These are phyloP conservation scores for Thomomys bottae DNA, from an alignment of 2,113 vertebrate genomes.

Conservation along the genomic window DNA sequence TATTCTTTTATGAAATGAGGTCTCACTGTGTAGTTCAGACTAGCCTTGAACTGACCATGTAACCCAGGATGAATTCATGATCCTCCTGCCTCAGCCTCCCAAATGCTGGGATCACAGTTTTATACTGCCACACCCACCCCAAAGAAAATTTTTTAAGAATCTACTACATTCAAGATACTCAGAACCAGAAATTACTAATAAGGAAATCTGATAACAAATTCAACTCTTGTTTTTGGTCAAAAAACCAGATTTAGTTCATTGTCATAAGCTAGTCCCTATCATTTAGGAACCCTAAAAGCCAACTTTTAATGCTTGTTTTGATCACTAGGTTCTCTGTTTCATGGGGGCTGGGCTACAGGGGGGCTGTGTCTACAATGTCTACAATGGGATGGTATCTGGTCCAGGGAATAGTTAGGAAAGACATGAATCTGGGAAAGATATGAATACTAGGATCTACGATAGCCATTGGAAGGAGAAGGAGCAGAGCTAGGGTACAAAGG, in stretches of 20 bases:
- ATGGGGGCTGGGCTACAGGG: not conserved
- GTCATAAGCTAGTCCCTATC: not conserved
- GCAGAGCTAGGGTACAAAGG: not conserved
- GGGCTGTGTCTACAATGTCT: not conserved
- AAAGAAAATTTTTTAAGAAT: too few species aligned
- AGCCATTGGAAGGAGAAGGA: not conserved
- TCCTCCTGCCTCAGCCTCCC: too few species aligned
- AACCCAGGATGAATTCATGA: too few species aligned
- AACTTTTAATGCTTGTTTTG: not conserved
- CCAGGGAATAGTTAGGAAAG: not conserved
- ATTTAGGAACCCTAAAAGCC: not conserved
- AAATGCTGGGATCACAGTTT: too few species aligned
- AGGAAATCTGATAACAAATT: not conserved
- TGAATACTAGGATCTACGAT: not conserved
- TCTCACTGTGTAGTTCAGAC: too few species aligned
- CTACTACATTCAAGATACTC: too few species aligned
- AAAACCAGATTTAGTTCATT: constrained; percentile 6
- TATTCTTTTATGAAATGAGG: too few species aligned
- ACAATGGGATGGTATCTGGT: not conserved
- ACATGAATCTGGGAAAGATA: not conserved
- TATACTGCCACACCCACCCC: too few species aligned
- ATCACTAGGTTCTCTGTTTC: not conserved
- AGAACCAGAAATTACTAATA: not conserved
- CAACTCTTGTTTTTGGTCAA: constrained; percentile 11
- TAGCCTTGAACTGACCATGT: too few species aligned